Conservation (phyloP, 1,140 invertebrate genomes). For the Globodera rostochiensis region DNA sequence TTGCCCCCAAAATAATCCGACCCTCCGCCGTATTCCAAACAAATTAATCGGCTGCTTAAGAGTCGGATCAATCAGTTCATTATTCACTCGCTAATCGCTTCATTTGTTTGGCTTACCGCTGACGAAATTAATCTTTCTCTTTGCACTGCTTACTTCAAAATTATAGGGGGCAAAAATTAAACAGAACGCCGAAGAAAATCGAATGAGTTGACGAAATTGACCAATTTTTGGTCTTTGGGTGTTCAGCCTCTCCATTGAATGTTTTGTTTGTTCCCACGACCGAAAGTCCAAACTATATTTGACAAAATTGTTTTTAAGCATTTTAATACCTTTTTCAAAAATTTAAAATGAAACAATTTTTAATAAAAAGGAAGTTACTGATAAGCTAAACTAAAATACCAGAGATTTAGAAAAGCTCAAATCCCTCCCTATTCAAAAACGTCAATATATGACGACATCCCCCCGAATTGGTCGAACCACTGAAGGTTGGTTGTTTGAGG, state of each 20-base stretch:
- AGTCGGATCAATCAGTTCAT: neutral
- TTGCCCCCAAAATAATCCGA: too few species aligned
- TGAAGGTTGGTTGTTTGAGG: slow-evolving; percentile 10
- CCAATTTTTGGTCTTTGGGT: neutral
- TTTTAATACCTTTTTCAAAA: too few species aligned
- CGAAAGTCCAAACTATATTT: too few species aligned
- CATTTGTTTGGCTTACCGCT: neutral
- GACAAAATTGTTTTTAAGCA: too few species aligned
- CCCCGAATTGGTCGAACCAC: slow-evolving; percentile 17
- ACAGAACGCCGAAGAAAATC: neutral
- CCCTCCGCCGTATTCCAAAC: too few species aligned
- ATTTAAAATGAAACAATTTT: neutral
- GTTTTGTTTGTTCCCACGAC: neutral
- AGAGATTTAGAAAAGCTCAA: neutral
- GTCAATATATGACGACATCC: neutral
- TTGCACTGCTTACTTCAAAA: neutral
- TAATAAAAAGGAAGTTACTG: neutral
- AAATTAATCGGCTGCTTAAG: neutral
- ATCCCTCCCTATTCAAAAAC: neutral
- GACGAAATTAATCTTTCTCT: neutral
- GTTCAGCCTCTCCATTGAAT: neutral
- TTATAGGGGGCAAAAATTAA: neutral
- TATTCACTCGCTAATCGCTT: neutral
- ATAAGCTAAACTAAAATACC: neutral
- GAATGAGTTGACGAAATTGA: neutral